These are phyloP conservation scores for Stichopus horrens DNA, from an alignment of 53 echinoderm and acorn worm genomes.

Conservation along the genomic window DNA sequence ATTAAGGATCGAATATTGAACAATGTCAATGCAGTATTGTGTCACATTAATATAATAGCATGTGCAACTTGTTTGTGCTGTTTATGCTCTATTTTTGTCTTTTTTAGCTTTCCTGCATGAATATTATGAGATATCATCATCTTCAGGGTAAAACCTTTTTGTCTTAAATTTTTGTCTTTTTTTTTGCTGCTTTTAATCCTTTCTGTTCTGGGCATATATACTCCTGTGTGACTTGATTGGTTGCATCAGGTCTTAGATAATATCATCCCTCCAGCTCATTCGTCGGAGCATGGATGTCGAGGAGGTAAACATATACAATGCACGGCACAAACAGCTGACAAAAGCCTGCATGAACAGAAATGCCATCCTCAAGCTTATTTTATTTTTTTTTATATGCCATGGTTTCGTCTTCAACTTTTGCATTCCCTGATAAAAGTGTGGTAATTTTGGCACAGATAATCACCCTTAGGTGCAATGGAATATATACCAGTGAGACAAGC, in stretches of 20 bases:
- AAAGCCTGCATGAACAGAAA: not conserved
- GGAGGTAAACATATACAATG: not conserved
- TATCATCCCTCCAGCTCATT: not conserved
- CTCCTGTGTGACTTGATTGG: too few relatives aligned
- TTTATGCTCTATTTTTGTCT: too few relatives aligned
- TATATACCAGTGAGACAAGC: slow-evolving; percentile 1
- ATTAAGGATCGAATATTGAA: too few relatives aligned
- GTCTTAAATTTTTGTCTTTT: not conserved
- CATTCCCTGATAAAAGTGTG: not conserved
- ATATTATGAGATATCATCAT: too few relatives aligned
- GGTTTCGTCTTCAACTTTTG: not conserved
- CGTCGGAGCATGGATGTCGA: not conserved
- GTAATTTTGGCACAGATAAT: not conserved
- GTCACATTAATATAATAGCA: too few relatives aligned
- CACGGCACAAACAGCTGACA: not conserved
- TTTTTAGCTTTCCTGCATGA: too few relatives aligned
- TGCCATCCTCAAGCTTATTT: not conserved
- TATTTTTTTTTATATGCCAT: not conserved
- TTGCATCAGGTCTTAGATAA: not conserved
- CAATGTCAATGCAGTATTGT: too few relatives aligned
- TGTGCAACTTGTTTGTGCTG: too few relatives aligned
- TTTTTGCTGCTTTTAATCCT: not conserved
- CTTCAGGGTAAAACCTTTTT: not conserved
- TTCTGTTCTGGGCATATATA: too few relatives aligned
- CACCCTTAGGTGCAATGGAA: not conserved